phyloP scores from a whole-genome alignment of 2,888 invertebrate genomes.

The Galeruca laticollis region DNA sequence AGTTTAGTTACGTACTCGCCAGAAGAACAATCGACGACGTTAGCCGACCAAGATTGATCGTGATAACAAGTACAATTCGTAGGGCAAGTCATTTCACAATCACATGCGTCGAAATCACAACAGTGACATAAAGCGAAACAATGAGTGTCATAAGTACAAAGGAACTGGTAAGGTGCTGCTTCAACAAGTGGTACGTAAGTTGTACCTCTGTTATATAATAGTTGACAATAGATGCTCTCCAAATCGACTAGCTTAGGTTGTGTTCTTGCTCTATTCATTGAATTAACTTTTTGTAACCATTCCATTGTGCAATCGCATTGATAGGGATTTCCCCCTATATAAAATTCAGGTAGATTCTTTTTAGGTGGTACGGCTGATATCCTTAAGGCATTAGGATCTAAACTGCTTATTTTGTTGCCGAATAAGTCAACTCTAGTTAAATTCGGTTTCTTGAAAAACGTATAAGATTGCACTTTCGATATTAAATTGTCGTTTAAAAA shows the following conservation, averaged over 20 bases:
- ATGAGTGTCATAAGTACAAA: conserved; percentile 86
- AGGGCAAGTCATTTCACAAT: conserved; percentile 93
- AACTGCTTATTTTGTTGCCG: conserved; percentile 82
- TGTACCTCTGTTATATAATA: conserved; percentile 82
- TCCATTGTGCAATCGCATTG: conserved; percentile 93
- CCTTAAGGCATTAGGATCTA: conserved; percentile 81
- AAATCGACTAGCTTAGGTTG: conserved; percentile 87
- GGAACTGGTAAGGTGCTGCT: conserved; percentile 84
- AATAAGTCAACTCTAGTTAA: conserved; percentile 84
- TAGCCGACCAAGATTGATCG: conserved; percentile 88
- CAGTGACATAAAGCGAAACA: conserved; percentile 91
- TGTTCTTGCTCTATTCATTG: conserved; percentile 79
- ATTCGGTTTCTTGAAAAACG: conserved; percentile 89
- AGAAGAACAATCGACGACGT: conserved; percentile 84
- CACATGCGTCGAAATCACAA: conserved; percentile 92
- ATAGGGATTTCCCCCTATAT: conserved; percentile 87
- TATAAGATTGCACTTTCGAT: conserved; percentile 86
- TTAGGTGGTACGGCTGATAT: conserved; percentile 81
- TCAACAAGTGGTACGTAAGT: conserved; percentile 81
- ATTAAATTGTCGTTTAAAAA: conserved; percentile 86
- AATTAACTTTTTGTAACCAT: conserved; percentile 87
- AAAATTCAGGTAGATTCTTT: conserved; percentile 82
- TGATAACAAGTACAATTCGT: conserved; percentile 89
- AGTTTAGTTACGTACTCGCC: conserved; percentile 77
- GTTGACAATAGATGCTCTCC: conserved; percentile 84